Base-by-base conservation (phyloP, 2,797 vertebrate genomes). In the Megaceryle alcyon region DNA sequence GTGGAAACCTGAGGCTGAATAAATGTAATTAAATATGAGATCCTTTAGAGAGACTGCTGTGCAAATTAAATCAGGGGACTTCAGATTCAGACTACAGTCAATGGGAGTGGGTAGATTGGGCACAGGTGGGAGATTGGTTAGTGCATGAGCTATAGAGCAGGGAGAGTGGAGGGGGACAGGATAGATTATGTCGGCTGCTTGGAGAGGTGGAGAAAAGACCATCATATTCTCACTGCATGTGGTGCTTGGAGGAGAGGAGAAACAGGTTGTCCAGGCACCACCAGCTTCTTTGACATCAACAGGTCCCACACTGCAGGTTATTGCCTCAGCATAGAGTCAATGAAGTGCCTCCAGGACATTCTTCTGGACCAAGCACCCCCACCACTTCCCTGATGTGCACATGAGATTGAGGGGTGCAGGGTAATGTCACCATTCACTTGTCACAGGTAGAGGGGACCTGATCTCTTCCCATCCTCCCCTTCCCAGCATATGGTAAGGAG, bases 261-360 rank as follows among this genome's bases (percentile, higher is more conserved):
- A 43, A 12, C 25, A 41, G 41, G 18, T 9, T 14, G 3, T 29
- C 48, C 37, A 25, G 35, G 31, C 7, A 31, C 6, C 5, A 5
- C 26, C 31, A 18, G 31, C 28, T 68, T 85, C 41, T 19, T 17
- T 43, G 59, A 12, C 18, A 16, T 51, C 59, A 29, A 2, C 20
- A 4, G 0, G 3, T 35, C 33, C 65, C 23, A 17, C 1, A 1
- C 5, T 0, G 0, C 20, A 64, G 61, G 29, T 37, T 22, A 23
- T 28, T 53, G 60, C 23, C 48, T 33, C 72, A 63, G 41, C 10
- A 7, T 1, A 60, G 57, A 70, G 65, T 15, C 4, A 25, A 28
- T 48, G 46, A 71, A 65, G n/a, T 20, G 12, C 25, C 70, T 23
- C 17, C 35, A 43, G 33, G 28, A 71, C 12, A 25, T 18, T 63